Evolutionary conservation across 1,140 invertebrate genomes (phyloP), one percentile per base, ranked within the genome.

Genomic region (Ceratitis capitata): DNA sequence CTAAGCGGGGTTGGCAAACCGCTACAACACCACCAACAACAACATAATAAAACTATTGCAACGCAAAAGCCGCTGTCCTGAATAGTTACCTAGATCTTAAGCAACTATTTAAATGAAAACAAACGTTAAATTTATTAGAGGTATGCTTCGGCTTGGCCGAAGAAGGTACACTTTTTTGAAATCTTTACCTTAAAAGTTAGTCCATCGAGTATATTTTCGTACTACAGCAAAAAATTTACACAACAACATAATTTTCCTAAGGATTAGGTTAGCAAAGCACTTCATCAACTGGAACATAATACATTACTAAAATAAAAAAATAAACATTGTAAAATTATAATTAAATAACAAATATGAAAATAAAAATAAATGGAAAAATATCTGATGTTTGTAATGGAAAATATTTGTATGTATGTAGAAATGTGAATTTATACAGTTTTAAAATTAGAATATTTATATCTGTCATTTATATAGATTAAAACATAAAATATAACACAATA

Each of bases 181-280:
- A 98, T 96, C 14, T 32, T 49, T 84, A 69, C 56, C 35, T 74
- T 84, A 42, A 61, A 69, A 26, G 14, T 45, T 29, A 61, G 92
- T 32, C 51, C 5, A 32, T 5, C 51, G 51, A 56, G 12, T 16
- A 78, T 78, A 19, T 23, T 47, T 45, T 32, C 45, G 49, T n/a
- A 26, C 23, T 26, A 69, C 58, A 74, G 58, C 53, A 45, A 39
- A 42, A 23, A 84, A 42, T 61, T 26, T 16, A 26, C 29, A 45
- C 58, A 84, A 26, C 51, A 53, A 84, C 5, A 10, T 42, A 69
- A 84, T 29, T 5, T 26, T 56, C 35, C 51, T 39, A 83, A 39
- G 5, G 19, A 3, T 51, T 4, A 58, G 32, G 47, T 4, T 39
- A 32, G 23, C 6, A 32, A 51, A 32, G 19, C 56, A 69, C 14